A percentile compares a stretch with the other conserved stretches of the same genome.
phyloP scores from a whole-genome alignment of 1,140 invertebrate species.

The Plodia interpunctella region DNA sequence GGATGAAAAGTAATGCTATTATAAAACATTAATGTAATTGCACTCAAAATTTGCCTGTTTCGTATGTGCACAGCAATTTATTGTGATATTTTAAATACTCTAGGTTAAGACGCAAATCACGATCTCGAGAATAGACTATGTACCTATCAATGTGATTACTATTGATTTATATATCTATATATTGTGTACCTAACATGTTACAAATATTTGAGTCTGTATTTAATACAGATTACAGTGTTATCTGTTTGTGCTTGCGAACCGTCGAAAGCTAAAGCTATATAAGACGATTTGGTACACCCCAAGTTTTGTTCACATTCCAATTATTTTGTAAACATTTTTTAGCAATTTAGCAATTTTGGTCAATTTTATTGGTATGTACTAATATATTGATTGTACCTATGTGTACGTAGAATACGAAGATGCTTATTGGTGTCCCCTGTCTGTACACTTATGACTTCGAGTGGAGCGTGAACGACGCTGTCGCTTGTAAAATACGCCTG shows the following conservation, averaged over 20 bases:
- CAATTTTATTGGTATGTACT: conserved; percentile 52
- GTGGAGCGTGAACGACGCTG: conserved; percentile 9
- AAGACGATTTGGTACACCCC: conserved; percentile 6
- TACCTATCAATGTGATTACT: conserved; percentile 62
- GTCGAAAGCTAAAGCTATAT: conserved; percentile 19
- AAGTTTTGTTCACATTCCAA: conserved; percentile 25
- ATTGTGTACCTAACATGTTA: conserved; percentile 30
- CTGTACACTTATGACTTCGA: conserved; percentile 8
- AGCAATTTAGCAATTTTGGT: conserved; percentile 66
- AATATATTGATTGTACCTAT: conserved; percentile 25
- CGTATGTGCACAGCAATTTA: conserved; percentile 76
- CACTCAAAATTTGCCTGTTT: conserved; percentile 76
- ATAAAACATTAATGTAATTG: conserved; percentile 70
- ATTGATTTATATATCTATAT: conserved; percentile 50
- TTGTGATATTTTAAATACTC: conserved; percentile 77
- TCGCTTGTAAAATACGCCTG: neutral
- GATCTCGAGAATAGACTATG: conserved; percentile 65
- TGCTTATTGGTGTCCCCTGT: conserved; percentile 37
- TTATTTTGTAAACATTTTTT: conserved; percentile 51
- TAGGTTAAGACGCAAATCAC: conserved; percentile 71
- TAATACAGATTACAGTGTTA: conserved; percentile 43
- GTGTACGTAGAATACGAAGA: conserved; percentile 45
- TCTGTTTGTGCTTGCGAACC: conserved; percentile 30
- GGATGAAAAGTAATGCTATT: conserved; percentile 48
- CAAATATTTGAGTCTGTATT: conserved; percentile 41